Percentiles rank a stretch among this genome's conserved stretches.
Evolutionary conservation across 2,888 invertebrate genomes (phyloP).

Genomic region (Drosophila merina): DNA sequence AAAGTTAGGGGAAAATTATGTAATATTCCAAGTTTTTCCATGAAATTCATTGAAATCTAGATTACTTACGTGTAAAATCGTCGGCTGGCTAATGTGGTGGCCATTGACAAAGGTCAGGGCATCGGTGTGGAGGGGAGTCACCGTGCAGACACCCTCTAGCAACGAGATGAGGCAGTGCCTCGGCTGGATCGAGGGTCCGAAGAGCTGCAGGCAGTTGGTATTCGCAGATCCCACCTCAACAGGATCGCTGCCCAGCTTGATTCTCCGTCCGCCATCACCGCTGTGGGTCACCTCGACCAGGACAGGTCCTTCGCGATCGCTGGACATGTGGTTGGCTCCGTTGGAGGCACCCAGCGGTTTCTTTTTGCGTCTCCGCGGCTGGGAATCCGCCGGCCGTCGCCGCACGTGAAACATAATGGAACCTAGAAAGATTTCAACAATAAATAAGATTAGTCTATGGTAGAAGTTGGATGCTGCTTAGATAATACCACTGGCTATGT

Average conservation of each 20-base stretch:
- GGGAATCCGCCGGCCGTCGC: slow-evolving; percentile 95
- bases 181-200: slow-evolving; percentile 96
- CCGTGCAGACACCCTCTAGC: slow-evolving; percentile 95
- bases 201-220: slow-evolving; percentile 90
- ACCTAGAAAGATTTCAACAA: slow-evolving; percentile 86
- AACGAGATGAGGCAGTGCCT: slow-evolving; percentile 97
- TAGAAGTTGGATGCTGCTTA: not conserved
- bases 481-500: slow-evolving; percentile 40
- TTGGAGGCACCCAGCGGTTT: slow-evolving; percentile 86
- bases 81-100: slow-evolving; percentile 95
- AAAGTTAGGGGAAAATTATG: not conserved
- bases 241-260: slow-evolving; percentile 87
- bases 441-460: slow-evolving; percentile 9
- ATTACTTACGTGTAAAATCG: slow-evolving; percentile 90
- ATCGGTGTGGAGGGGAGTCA: slow-evolving; percentile 96
- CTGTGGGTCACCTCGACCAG: slow-evolving; percentile 86
- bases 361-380: slow-evolving; percentile 95
- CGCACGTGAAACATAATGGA: slow-evolving; percentile 99
- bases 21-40: not conserved
- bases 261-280: slow-evolving; percentile 86
- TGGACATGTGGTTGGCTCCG: slow-evolving; percentile 85
- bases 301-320: slow-evolving; percentile 88
- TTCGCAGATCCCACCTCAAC: slow-evolving; percentile 92
- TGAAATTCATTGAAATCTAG: too few relatives aligned
- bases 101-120: slow-evolving; percentile 98